phyloP scores from a whole-genome alignment of 2,797 vertebrate species.

The Chromis chromis region DNA sequence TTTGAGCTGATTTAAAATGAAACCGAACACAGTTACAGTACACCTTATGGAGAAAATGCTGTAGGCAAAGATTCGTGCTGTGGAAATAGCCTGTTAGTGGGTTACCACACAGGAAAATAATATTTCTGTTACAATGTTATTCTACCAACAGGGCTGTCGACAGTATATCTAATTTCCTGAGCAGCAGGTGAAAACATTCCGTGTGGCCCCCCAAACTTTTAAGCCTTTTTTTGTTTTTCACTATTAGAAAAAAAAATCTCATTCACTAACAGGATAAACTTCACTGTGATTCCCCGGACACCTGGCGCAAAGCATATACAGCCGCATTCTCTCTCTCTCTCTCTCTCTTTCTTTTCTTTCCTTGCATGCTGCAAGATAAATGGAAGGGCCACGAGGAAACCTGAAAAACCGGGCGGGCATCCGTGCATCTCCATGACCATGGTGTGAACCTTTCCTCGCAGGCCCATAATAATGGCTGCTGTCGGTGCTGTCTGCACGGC shows the following conservation, averaged over 20 bases:
- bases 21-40: slow-evolving; percentile 41
- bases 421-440: slow-evolving; percentile 92
- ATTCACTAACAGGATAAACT: slow-evolving; percentile 30
- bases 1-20: slow-evolving; percentile 23
- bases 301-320: slow-evolving; percentile 58
- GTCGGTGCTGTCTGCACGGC: slow-evolving; percentile 91
- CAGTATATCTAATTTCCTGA: slow-evolving; percentile 55
- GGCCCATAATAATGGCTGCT: slow-evolving; percentile 94
- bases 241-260: slow-evolving; percentile 8
- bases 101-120: slow-evolving; percentile 68
- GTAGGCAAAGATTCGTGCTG: not conserved
- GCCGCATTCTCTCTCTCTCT: slow-evolving; percentile 54
- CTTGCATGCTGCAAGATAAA: slow-evolving; percentile 85
- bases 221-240: slow-evolving; percentile 13
- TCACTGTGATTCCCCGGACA: slow-evolving; percentile 20
- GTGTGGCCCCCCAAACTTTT: slow-evolving; percentile 17
- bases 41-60: slow-evolving; percentile 11
- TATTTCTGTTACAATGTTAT: slow-evolving; percentile 69
- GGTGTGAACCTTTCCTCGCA: slow-evolving; percentile 91
- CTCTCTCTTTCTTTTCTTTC: slow-evolving; percentile 12
- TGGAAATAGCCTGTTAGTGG: slow-evolving; percentile 55
- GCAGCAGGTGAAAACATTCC: slow-evolving; percentile 50
- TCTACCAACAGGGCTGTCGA: slow-evolving; percentile 67
- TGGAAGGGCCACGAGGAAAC: slow-evolving; percentile 88
- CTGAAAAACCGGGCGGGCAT: slow-evolving; percentile 91